Conservation (phyloP, 2,888 invertebrate genomes). For the Stomorhina lunata region DNA sequence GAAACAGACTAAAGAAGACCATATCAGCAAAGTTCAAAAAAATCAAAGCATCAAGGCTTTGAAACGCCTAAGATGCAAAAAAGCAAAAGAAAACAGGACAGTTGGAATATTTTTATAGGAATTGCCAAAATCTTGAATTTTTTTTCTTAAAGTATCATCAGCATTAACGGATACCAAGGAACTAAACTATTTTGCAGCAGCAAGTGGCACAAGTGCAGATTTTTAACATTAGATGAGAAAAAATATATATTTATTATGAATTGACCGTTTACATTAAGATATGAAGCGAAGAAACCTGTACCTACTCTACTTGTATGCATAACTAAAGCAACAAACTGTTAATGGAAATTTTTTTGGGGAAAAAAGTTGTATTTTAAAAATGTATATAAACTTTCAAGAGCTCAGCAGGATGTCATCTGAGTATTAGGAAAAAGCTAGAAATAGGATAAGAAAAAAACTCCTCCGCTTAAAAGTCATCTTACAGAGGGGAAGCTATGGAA, state of each 20-base stretch:
- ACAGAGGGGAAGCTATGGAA: not conserved
- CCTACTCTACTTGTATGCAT: no score
- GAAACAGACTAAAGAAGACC: constrained; percentile 38
- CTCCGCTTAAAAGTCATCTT: constrained; percentile 17
- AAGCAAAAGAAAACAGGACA: not conserved
- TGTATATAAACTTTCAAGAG: constrained; percentile 38
- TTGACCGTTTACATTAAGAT: constrained; percentile 69
- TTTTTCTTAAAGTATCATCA: not conserved
- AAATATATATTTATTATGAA: constrained; percentile 75
- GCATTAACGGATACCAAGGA: not conserved
- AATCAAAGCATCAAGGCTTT: constrained; percentile 61
- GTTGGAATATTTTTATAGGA: constrained; percentile 7
- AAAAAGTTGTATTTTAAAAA: constrained; percentile 19
- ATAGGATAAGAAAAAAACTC: constrained; percentile 36
- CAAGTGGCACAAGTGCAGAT: constrained; percentile 77
- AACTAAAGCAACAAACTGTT: constrained; percentile 10
- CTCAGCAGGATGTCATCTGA: constrained; percentile 59
- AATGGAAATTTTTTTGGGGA: constrained; percentile 35
- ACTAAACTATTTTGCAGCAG: constrained; percentile 58
- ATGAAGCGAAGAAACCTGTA: constrained; percentile 23
- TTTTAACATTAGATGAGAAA: constrained; percentile 76
- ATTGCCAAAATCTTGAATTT: constrained; percentile 34
- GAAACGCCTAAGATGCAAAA: not conserved
- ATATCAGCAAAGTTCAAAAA: constrained; percentile 62
- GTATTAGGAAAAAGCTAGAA: constrained; percentile 25